Conservation (phyloP, 2,113 vertebrate genomes). For the Orthonyx spaldingii region DNA sequence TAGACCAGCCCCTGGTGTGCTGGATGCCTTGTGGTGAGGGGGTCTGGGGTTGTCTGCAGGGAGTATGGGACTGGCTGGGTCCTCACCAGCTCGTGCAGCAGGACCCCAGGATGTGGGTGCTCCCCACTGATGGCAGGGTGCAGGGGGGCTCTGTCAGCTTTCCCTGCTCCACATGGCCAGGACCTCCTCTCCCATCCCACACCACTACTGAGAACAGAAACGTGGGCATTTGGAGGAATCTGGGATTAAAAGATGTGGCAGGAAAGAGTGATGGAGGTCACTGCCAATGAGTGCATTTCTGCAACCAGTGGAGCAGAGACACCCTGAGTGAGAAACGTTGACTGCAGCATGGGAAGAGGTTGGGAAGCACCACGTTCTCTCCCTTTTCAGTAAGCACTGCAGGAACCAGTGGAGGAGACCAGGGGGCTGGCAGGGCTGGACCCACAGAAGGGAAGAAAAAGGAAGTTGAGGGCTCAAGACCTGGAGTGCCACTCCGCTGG, state of each 20-base stretch:
- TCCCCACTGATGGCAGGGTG: background rate
- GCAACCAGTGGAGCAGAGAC: background rate
- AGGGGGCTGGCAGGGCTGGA: background rate
- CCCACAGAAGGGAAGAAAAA: background rate
- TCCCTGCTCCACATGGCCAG: rapidly evolving
- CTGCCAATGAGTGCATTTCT: background rate
- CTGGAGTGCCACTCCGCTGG: background rate
- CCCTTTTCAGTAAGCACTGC: rapidly evolving
- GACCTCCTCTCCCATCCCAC: background rate
- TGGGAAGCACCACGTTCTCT: rapidly evolving
- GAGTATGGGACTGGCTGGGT: background rate
- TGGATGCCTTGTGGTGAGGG: background rate
- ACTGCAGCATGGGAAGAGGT: rapidly evolving
- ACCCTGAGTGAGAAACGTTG: background rate
- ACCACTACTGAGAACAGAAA: rapidly evolving
- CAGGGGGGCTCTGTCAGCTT: background rate
- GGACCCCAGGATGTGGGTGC: background rate
- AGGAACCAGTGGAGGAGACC: too few relatives aligned
- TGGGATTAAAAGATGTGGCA: background rate
- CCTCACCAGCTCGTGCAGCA: background rate
- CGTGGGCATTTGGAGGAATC: background rate
- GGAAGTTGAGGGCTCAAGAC: background rate
- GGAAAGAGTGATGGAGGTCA: background rate
- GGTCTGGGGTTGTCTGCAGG: rapidly evolving
- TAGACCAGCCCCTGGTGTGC: background rate